Evolutionary conservation across 2,888 invertebrate species (phyloP).

Genomic region (Sepiola atlantica): DNA sequence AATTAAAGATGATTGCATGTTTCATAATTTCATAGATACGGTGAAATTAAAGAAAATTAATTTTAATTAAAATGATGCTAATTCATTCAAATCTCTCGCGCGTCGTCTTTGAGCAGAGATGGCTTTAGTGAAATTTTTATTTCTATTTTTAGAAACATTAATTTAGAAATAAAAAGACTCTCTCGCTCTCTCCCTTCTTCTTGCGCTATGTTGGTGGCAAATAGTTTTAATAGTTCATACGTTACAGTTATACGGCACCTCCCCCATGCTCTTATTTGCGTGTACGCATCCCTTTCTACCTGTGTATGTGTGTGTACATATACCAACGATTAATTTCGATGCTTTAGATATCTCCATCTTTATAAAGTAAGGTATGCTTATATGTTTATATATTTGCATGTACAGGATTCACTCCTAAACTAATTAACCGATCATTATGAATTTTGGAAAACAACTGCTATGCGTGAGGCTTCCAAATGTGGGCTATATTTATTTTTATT

Average conservation of each 20-base stretch:
- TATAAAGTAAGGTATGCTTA: too few relatives aligned
- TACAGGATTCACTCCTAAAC: too few relatives aligned
- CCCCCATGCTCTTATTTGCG: too few relatives aligned
- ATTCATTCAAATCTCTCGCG: background rate
- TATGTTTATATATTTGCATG: too few relatives aligned
- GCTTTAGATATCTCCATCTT: too few relatives aligned
- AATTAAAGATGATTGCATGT: background rate
- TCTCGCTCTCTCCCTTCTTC: background rate
- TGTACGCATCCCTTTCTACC: background rate
- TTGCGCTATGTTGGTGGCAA: background rate
- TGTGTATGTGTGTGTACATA: background rate
- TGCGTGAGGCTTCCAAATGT: too few relatives aligned
- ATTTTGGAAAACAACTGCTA: too few relatives aligned
- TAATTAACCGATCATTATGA: too few relatives aligned
- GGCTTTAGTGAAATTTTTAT: background rate
- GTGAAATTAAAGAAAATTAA: background rate
- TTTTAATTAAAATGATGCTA: background rate
- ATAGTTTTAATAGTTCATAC: conserved; percentile 32
- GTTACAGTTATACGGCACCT: background rate
- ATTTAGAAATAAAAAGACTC: background rate
- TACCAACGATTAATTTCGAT: too few relatives aligned
- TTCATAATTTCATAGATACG: conserved; percentile 7
- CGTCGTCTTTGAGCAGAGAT: background rate
- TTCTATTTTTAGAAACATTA: background rate
- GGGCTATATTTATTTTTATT: too few relatives aligned